These are phyloP conservation scores for Caenorhabditis macrosperma DNA, from an alignment of 2,888 invertebrate species.

Conservation along the genomic window DNA sequence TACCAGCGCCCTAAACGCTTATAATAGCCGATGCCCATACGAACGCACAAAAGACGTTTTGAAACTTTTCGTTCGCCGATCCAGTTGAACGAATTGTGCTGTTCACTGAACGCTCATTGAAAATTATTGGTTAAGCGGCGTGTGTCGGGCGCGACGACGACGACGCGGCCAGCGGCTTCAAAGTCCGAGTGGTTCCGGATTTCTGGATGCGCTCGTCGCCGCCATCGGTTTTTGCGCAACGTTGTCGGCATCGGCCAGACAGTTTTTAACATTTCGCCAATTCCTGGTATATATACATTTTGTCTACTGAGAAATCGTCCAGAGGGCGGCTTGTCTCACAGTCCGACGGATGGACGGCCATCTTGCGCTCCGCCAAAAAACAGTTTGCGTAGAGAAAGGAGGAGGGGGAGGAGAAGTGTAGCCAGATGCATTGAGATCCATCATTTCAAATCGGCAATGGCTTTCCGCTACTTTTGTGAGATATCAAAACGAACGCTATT, in stretches of 20 bases:
- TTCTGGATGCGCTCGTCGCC: constrained; percentile 40
- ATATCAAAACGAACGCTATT: constrained; percentile 45
- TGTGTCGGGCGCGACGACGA: constrained; percentile 4
- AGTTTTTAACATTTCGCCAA: constrained; percentile 22
- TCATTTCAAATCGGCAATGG: constrained; percentile 58
- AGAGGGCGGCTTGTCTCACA: constrained; percentile 21
- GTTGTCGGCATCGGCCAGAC: neutral
- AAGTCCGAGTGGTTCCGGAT: constrained; percentile 49
- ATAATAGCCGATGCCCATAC: constrained; percentile 58
- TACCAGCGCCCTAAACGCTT: constrained; percentile 54
- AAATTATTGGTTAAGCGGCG: constrained; percentile 55
- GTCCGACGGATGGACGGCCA: constrained; percentile 6
- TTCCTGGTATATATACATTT: constrained; percentile 47
- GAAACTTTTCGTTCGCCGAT: constrained; percentile 38
- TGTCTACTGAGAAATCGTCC: constrained; percentile 23
- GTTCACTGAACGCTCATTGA: constrained; percentile 47
- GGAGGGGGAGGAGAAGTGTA: constrained; percentile 19
- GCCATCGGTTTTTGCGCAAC: constrained; percentile 25
- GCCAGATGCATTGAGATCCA: constrained; percentile 53
- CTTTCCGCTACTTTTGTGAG: constrained; percentile 58
- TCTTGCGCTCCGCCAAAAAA: constrained; percentile 43
- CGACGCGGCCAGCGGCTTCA: no score
- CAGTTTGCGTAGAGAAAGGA: constrained; percentile 39
- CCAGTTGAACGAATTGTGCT: constrained; percentile 56
- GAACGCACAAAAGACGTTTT: constrained; percentile 48